A percentile compares a stretch with the other conserved stretches of the same genome.
phyloP scores from a whole-genome alignment of 2,888 invertebrate genomes.

The Myopa testacea region DNA sequence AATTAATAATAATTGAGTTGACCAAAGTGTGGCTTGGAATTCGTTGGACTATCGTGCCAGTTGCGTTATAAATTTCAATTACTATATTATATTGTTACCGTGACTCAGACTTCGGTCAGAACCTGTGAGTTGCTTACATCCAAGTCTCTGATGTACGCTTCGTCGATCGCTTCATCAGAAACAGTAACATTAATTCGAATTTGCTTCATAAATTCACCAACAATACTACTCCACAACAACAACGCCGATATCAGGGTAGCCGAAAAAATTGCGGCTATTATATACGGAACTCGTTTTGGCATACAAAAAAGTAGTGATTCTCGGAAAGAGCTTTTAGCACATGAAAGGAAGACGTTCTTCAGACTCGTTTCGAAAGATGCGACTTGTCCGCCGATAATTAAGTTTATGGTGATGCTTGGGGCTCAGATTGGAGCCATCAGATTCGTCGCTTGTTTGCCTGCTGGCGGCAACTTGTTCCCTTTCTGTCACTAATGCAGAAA shows the following conservation, averaged over 20 bases:
- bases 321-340: too few relatives aligned
- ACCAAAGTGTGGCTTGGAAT: background rate
- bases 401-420: constrained; percentile 29
- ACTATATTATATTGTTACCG: background rate
- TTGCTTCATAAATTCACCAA: constrained; percentile 58
- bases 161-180: constrained; percentile 53
- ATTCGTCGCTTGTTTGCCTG: background rate
- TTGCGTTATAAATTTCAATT: background rate
- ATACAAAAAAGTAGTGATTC: too few relatives aligned
- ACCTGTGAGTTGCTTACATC: background rate
- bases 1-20: background rate
- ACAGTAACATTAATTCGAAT: constrained; percentile 62
- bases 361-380: constrained; percentile 3
- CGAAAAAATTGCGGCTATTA: background rate
- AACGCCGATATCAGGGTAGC: background rate
- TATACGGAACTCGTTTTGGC: too few relatives aligned
- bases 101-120: background rate
- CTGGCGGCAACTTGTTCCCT: too few relatives aligned
- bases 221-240: constrained; percentile 48
- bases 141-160: background rate
- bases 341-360: background rate
- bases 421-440: background rate
- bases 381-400: constrained; percentile 29
- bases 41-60: background rate
- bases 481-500: too few relatives aligned